phyloP scores from a whole-genome alignment of 2,888 invertebrate genomes.

The Monopis laevigella region DNA sequence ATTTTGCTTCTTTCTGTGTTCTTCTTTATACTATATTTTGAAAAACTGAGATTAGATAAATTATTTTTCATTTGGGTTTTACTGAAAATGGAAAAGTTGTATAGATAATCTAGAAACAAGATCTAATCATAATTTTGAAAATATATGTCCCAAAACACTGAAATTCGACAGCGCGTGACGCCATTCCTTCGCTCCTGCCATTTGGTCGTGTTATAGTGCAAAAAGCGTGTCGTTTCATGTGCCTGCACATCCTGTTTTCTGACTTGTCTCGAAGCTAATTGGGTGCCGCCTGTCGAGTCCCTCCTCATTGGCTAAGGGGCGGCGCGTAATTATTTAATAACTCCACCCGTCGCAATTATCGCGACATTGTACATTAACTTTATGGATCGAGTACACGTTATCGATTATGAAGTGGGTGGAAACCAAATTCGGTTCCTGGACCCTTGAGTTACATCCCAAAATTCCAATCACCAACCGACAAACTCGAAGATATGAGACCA shows the following conservation, averaged over 20 bases:
- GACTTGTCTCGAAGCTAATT: conserved; percentile 44
- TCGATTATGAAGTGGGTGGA: conserved; percentile 6
- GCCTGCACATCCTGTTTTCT: conserved; percentile 26
- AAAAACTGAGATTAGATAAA: too few relatives aligned
- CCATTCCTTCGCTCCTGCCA: conserved; percentile 7
- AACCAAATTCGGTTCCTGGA: conserved; percentile 5
- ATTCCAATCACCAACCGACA: too few relatives aligned
- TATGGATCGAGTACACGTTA: conserved; percentile 7
- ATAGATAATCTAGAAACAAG: too few relatives aligned
- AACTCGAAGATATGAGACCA: too few relatives aligned
- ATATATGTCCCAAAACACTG: too few relatives aligned
- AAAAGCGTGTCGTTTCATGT: conserved; percentile 33
- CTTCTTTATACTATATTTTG: too few relatives aligned
- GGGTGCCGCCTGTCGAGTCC: conserved; percentile 37
- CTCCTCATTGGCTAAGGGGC: conserved; percentile 48
- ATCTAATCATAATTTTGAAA: too few relatives aligned
- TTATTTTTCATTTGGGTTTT: too few relatives aligned
- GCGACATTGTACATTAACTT: conserved; percentile 7
- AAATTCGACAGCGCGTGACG: conserved; percentile 3
- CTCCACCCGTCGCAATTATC: conserved; percentile 35
- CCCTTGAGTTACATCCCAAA: conserved; percentile 4
- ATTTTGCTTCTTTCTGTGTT: too few relatives aligned
- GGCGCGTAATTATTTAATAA: conserved; percentile 59
- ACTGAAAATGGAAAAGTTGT: too few relatives aligned
- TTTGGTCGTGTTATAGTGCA: conserved; percentile 23